These are phyloP conservation scores for Stenurella melanura DNA, from an alignment of 2,888 invertebrate species.

Conservation along the genomic window DNA sequence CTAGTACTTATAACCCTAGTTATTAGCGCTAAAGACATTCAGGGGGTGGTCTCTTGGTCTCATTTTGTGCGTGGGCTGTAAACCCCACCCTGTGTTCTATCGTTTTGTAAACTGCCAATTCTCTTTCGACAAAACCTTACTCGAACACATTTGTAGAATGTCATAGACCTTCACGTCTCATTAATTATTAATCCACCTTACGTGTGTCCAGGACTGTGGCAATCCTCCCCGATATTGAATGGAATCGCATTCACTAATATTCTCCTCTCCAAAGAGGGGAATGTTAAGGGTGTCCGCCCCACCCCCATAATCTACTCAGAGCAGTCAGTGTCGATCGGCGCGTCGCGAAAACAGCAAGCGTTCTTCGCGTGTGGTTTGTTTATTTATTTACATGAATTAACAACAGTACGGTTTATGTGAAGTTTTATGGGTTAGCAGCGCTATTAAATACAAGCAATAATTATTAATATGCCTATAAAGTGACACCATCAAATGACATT, in stretches of 20 bases:
- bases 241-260: constrained; percentile 25
- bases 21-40: too few species aligned
- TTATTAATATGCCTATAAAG: background rate
- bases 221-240: constrained; percentile 32
- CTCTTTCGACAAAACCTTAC: background rate
- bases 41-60: background rate
- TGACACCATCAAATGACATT: background rate
- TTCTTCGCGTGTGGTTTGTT: constrained; percentile 20
- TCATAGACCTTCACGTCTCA: background rate
- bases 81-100: background rate
- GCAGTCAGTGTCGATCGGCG: constrained; percentile 34
- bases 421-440: background rate
- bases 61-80: background rate
- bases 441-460: background rate
- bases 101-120: background rate
- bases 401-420: background rate
- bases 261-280: constrained; percentile 33
- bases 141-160: background rate
- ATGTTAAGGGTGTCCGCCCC: constrained; percentile 39
- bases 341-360: constrained; percentile 27
- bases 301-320: constrained; percentile 29
- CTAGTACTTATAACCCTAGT: too few species aligned
- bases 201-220: constrained; percentile 4
- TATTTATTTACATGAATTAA: constrained; percentile 18
- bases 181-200: constrained; percentile 24